A percentile compares a stretch with the other conserved stretches of the same genome.
phyloP scores from a whole-genome alignment of 2,113 vertebrate species.

The Plecotus auritus region DNA sequence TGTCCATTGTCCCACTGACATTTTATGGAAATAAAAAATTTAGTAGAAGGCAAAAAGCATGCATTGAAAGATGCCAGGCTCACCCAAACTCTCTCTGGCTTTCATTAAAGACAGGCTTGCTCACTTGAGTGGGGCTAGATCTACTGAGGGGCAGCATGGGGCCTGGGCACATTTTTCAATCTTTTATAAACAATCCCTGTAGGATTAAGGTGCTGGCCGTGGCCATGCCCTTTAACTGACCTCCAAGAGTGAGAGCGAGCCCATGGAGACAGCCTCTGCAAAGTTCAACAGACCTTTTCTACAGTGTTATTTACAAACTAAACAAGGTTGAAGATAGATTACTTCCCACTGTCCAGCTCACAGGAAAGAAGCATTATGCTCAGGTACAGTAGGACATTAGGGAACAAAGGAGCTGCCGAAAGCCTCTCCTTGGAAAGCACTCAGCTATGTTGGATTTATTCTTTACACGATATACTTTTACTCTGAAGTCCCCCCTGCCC shows the following conservation, averaged over 20 bases:
- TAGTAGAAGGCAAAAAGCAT: conserved; percentile 34
- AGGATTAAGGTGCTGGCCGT: conserved; percentile 23
- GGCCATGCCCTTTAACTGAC: conserved; percentile 41
- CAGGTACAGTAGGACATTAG: conserved; percentile 20
- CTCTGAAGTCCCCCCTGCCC: not conserved
- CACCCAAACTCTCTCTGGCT: not conserved
- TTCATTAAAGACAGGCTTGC: not conserved
- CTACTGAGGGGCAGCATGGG: not conserved
- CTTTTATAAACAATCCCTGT: conserved; percentile 42
- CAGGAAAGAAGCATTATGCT: conserved; percentile 42
- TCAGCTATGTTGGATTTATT: not conserved
- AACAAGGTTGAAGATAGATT: conserved; percentile 38
- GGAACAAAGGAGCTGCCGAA: conserved; percentile 22
- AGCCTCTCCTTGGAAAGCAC: not conserved
- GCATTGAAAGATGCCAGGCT: conserved; percentile 47
- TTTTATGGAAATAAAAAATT: conserved; percentile 65
- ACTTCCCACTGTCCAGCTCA: conserved; percentile 56
- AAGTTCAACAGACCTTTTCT: conserved; percentile 31
- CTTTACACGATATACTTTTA: not conserved
- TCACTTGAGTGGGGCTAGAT: not conserved
- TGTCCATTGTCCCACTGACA: conserved; percentile 33
- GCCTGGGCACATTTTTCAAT: not conserved
- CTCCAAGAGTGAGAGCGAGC: not conserved
- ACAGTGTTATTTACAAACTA: conserved; percentile 63
- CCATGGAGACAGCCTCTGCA: not conserved